Evolutionary conservation across 2,888 invertebrate species (phyloP).

Genomic region (Agrotis puta): DNA sequence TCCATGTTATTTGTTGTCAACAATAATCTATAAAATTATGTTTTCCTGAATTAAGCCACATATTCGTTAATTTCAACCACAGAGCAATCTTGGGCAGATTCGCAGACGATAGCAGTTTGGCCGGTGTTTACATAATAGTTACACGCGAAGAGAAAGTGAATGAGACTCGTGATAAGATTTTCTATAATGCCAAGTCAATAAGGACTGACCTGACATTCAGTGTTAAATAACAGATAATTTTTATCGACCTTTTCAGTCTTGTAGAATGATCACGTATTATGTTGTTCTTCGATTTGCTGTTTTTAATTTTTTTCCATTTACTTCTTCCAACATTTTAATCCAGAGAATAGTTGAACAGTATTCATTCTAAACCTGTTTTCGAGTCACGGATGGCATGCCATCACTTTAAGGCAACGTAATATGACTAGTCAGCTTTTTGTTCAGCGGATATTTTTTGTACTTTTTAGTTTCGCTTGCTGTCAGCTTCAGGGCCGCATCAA

Average conservation of each 20-base stretch:
- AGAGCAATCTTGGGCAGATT: constrained; percentile 68
- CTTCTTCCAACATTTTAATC: background rate
- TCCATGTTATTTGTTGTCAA: constrained; percentile 30
- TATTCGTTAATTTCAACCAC: constrained; percentile 54
- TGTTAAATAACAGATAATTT: constrained; percentile 38
- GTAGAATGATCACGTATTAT: constrained; percentile 17
- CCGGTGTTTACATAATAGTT: constrained; percentile 74
- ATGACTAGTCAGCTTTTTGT: constrained; percentile 26
- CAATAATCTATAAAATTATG: constrained; percentile 31
- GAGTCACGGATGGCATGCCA: constrained; percentile 15
- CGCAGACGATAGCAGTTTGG: constrained; percentile 71
- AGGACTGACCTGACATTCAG: constrained; percentile 65
- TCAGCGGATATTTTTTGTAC: constrained; percentile 12
- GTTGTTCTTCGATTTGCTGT: constrained; percentile 12
- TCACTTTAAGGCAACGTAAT: constrained; percentile 27
- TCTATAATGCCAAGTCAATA: constrained; percentile 69
- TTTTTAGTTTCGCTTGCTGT: constrained; percentile 7
- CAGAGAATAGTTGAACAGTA: constrained; percentile 1
- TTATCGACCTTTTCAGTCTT: constrained; percentile 29
- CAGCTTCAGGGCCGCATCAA: background rate
- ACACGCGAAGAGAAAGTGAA: constrained; percentile 73
- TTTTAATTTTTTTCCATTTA: constrained; percentile 6
- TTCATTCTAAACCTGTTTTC: constrained; percentile 37
- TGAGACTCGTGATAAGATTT: constrained; percentile 68
- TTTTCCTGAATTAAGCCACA: constrained; percentile 43